A percentile compares a stretch with the other conserved stretches of the same genome.
Evolutionary conservation across 2,113 vertebrate species (phyloP).

Genomic region (Machaerirhynchus nigripectus): DNA sequence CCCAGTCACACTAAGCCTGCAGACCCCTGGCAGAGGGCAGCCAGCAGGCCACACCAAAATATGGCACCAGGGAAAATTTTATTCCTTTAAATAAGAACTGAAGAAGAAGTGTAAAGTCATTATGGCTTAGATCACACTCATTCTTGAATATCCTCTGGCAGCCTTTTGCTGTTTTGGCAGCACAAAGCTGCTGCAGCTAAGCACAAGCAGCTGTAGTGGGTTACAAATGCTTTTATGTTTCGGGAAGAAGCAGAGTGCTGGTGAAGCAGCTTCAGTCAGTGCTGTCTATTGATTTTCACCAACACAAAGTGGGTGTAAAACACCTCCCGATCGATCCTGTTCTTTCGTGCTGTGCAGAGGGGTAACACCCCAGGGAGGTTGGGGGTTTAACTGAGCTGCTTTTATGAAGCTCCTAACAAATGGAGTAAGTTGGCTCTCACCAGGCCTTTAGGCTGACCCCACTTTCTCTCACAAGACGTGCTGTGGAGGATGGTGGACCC

Average conservation of each 20-base stretch:
- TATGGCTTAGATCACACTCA: neutral
- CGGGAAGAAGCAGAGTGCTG: neutral
- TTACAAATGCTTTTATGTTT: neutral
- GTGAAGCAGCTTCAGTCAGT: neutral
- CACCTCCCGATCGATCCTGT: neutral
- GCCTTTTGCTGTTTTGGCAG: constrained; percentile 2
- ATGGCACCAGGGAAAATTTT: neutral
- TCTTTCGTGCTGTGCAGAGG: neutral
- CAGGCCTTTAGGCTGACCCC: neutral
- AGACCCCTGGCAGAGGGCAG: neutral
- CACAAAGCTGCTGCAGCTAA: neutral
- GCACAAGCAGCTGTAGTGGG: neutral
- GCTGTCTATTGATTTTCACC: neutral
- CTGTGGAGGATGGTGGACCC: neutral
- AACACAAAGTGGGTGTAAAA: neutral
- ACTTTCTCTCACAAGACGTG: neutral
- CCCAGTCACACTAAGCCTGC: neutral
- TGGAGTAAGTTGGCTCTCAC: neutral
- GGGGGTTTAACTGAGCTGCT: neutral
- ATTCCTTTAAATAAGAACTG: neutral
- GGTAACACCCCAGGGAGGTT: neutral
- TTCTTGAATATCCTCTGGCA: constrained; percentile 24
- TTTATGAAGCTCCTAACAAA: neutral
- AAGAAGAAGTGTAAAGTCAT: constrained; percentile 31
- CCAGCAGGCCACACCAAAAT: neutral